Evolutionary conservation across 2,888 invertebrate genomes (phyloP).

Genomic region (Prosapia bicincta): DNA sequence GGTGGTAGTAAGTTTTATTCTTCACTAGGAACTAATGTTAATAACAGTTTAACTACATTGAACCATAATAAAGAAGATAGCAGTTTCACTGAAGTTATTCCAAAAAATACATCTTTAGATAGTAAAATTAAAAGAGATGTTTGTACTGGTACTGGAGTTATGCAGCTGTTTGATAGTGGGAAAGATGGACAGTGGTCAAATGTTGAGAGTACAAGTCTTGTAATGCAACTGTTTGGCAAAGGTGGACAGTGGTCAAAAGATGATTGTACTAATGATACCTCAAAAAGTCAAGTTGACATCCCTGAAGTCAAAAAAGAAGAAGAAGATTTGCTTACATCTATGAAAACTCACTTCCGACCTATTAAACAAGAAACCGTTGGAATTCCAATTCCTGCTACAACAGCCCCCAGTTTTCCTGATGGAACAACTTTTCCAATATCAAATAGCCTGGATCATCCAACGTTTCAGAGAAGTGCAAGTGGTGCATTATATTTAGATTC

Average conservation of each 20-base stretch:
- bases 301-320: constrained; percentile 46
- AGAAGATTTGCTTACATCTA: constrained; percentile 72
- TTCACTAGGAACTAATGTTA: constrained; percentile 31
- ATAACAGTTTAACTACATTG: constrained; percentile 53
- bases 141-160: constrained; percentile 9
- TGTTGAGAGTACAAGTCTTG: constrained; percentile 44
- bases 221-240: neutral
- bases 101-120: constrained; percentile 36
- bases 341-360: constrained; percentile 79
- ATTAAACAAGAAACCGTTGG: constrained; percentile 52
- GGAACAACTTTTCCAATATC: constrained; percentile 69
- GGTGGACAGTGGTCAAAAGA: constrained; percentile 44
- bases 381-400: constrained; percentile 4
- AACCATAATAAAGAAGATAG: constrained; percentile 60
- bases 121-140: neutral
- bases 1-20: constrained; percentile 45
- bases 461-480: constrained; percentile 63
- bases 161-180: constrained; percentile 29
- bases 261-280: constrained; percentile 5
- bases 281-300: neutral
- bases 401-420: constrained; percentile 52
- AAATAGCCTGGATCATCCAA: constrained; percentile 58
- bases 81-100: constrained; percentile 59
- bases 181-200: constrained; percentile 44
- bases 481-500: constrained; percentile 58